Base-by-base conservation (phyloP, 1,140 invertebrate genomes). In the Coptotermes formosanus region DNA sequence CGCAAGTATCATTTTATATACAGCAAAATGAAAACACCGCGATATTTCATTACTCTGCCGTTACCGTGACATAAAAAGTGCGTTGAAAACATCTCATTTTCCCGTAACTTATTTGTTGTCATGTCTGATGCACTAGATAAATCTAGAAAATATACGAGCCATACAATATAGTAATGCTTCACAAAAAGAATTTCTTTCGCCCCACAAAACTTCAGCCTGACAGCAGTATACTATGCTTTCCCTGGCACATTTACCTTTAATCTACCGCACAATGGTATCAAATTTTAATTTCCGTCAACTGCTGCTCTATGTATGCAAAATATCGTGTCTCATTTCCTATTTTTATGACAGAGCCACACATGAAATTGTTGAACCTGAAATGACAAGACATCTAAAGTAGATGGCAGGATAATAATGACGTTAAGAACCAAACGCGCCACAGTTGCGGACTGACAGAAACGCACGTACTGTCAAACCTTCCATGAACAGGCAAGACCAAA, bases 11-110 rank as follows among this genome's bases (percentile, higher is more conserved):
- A 75, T 30, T 75, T 75, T 75, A n/a, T 75, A 75, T 75, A 75
- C 64, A 75, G n/a, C 64, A 75, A 75, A 75, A 75, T 75, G 64
- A 75, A 75, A 75, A 75, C 25, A 75, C n/a, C n/a, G n/a, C 64
- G 9, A 75, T 75, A 75, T 75, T 75, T 75, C 64, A 75, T 75
- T 75, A 21, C 52, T 19, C 3, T 1, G 19, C 52, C 0, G 52
- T 21, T 21, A 30, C 64, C 25, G 25, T n/a, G 30, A 75, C 64
- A 30, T 75, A n/a, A 75, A 14, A 75, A 11, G 25, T 30, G 19
- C 19, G 3, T 75, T 30, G 64, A 6, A 2, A 30, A 21, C 19
- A 55, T 19, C 52, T 75, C n/a, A 64, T 7, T 16, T 75, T 75
- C 64, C 64, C n/a, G n/a, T 59, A 1, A 30, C 64, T 75, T 75